Base-by-base conservation (phyloP, 2,888 invertebrate genomes). In the Kuschelorhynchus macadamiae region DNA sequence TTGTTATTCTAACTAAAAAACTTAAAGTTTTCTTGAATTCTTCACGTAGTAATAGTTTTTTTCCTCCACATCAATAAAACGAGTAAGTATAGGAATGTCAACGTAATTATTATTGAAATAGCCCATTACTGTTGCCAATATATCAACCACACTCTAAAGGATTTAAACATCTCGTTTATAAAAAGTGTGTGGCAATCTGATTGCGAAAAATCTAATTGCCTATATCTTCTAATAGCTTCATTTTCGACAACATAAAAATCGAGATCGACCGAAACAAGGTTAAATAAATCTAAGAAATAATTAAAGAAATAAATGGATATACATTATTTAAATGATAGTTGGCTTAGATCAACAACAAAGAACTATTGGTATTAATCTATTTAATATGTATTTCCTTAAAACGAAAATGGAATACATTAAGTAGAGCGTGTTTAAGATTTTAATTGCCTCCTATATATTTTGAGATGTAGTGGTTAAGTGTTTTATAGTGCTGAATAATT, bases 201-300 rank as follows among this genome's bases (percentile, higher is more conserved):
- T 61, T 55, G 55, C 62, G 47, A 63, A 63, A 63, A 47, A n/a
- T 36, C 18, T 53, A 63, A 55, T 55, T 63, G 62, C 55, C 39
- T 47, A 63, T 55, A 63, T 63, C 55, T 53, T 61, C 62, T 63
- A 63, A 55, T 63, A 47, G 47, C 25, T 63, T 39, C 53, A 44
- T 63, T 55, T 63, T 53, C 52, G 53, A 63, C 46, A 42, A 55
- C 16, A 25, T 25, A 39, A 55, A 47, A 53, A 12, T 33, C n/a
- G n/a, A n/a, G n/a, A n/a, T 42, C 32, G 53, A 61, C 18, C 42
- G 42, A 41, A 55, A 55, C 62, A 63, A 63, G 62, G 62, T 55
- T 63, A 63, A 55, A 36, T 55, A 47, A 53, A 44, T 62, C 62
- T 17, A 5, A 62, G 46, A 47, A 63, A 55, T 63, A 44, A 63